phyloP scores from a whole-genome alignment of 2,888 invertebrate species.

The Emmelina monodactyla region DNA sequence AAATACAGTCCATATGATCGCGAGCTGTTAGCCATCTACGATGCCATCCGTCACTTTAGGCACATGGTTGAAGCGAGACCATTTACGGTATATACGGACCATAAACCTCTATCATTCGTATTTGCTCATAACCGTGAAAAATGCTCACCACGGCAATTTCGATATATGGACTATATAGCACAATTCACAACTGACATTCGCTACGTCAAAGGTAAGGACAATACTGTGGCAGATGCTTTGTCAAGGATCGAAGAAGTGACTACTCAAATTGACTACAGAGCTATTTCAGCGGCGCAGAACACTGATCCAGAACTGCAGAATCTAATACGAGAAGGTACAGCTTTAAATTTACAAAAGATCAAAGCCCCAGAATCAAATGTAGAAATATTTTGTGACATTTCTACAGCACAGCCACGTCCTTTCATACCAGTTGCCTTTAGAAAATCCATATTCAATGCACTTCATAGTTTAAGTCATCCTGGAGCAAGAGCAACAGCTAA shows the following conservation, averaged over 20 bases:
- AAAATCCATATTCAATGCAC: not conserved
- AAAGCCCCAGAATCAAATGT: conserved; percentile 11
- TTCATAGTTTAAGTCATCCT: not conserved
- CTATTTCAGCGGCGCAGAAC: conserved; percentile 12
- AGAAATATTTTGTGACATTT: conserved; percentile 11
- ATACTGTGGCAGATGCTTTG: conserved; percentile 19
- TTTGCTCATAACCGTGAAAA: too few relatives aligned
- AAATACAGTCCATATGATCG: conserved; percentile 15
- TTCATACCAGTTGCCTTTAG: conserved; percentile 9
- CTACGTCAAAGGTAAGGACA: conserved; percentile 17
- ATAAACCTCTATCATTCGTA: conserved; percentile 15
- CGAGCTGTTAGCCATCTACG: conserved; percentile 14
- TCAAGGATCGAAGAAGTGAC: conserved; percentile 16
- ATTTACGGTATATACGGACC: conserved; percentile 14
- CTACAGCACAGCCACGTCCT: conserved; percentile 12
- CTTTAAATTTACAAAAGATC: conserved; percentile 10
- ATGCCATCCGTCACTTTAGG: conserved; percentile 14
- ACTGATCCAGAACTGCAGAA: conserved; percentile 12
- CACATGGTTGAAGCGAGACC: conserved; percentile 14
- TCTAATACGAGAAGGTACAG: not conserved
- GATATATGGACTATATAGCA: conserved; percentile 15
- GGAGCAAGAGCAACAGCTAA: not conserved
- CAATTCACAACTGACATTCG: too few relatives aligned
- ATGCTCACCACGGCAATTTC: conserved; percentile 8
- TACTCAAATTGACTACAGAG: conserved; percentile 7